A percentile compares a stretch with the other conserved stretches of the same genome.
These are phyloP conservation scores for Malacosoma neustria DNA, from an alignment of 2,888 invertebrate genomes.

Conservation along the genomic window DNA sequence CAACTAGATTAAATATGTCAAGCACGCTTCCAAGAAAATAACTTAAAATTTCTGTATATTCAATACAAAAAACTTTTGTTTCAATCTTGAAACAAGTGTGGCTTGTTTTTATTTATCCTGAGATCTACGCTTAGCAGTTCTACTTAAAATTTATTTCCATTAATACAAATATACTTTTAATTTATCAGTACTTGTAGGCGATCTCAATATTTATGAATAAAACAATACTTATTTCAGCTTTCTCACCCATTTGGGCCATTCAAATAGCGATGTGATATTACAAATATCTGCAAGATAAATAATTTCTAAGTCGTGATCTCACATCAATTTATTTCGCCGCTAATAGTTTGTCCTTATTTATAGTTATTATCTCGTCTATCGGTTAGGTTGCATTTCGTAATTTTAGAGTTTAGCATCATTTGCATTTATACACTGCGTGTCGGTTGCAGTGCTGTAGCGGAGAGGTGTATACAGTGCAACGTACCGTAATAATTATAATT, in stretches of 20 bases:
- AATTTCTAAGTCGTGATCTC: slow-evolving; percentile 64
- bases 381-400: slow-evolving; percentile 53
- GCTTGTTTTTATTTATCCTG: too few relatives aligned
- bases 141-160: too few relatives aligned
- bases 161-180: too few relatives aligned
- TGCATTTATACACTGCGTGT: slow-evolving; percentile 38
- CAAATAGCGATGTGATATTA: not conserved
- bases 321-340: slow-evolving; percentile 61
- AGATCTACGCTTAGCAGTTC: too few relatives aligned
- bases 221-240: not conserved
- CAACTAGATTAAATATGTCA: too few relatives aligned
- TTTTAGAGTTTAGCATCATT: slow-evolving; percentile 52
- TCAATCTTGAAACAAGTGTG: too few relatives aligned
- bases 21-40: too few relatives aligned
- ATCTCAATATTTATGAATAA: too few relatives aligned
- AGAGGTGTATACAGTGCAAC: slow-evolving; percentile 15
- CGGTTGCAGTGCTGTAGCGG: slow-evolving; percentile 38
- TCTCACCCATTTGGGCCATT: not conserved
- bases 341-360: slow-evolving; percentile 66
- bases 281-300: slow-evolving; percentile 13
- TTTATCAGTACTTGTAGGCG: too few relatives aligned
- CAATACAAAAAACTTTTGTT: too few relatives aligned
- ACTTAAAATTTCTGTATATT: too few relatives aligned
- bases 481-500: slow-evolving; percentile 29
- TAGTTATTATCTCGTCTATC: slow-evolving; percentile 61